phyloP scores from a whole-genome alignment of 2,113 vertebrate genomes.

The Barnardius zonarius region DNA sequence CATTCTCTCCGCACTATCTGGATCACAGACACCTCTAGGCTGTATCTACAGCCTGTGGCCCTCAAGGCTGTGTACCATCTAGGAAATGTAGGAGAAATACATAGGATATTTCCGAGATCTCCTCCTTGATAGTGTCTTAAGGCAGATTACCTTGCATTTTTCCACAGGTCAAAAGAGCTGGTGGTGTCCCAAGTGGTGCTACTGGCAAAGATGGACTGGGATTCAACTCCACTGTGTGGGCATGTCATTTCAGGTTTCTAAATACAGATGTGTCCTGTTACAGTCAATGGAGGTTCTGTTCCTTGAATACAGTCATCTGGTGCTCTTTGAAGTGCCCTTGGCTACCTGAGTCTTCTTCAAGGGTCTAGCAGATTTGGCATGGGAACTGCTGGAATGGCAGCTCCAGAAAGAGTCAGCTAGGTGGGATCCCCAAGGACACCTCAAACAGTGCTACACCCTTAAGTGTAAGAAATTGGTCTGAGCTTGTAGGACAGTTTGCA shows the following conservation, averaged over 20 bases:
- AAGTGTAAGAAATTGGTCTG: not conserved
- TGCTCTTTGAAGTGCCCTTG: not conserved
- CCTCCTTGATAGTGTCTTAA: not conserved
- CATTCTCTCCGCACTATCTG: not conserved
- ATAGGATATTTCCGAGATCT: not conserved
- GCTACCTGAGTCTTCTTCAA: not conserved
- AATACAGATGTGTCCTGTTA: not conserved
- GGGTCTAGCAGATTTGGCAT: not conserved
- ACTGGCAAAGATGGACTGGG: not conserved
- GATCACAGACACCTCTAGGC: not conserved
- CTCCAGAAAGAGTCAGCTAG: not conserved
- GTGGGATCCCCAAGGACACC: not conserved
- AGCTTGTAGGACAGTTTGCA: not conserved
- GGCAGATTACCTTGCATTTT: not conserved
- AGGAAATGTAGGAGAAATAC: not conserved
- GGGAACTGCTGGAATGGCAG: not conserved
- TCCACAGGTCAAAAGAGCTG: not conserved
- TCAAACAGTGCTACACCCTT: not conserved
- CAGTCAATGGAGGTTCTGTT: not conserved
- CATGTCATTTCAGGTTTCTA: not conserved
- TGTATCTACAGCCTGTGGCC: not conserved
- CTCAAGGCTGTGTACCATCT: not conserved
- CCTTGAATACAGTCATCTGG: not conserved
- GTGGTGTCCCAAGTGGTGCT: not conserved
- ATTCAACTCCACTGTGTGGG: not conserved